A percentile compares a stretch with the other conserved stretches of the same genome.
These are phyloP conservation scores for Haplotaxodon microlepis DNA, from an alignment of 2,113 vertebrate species.

Conservation along the genomic window DNA sequence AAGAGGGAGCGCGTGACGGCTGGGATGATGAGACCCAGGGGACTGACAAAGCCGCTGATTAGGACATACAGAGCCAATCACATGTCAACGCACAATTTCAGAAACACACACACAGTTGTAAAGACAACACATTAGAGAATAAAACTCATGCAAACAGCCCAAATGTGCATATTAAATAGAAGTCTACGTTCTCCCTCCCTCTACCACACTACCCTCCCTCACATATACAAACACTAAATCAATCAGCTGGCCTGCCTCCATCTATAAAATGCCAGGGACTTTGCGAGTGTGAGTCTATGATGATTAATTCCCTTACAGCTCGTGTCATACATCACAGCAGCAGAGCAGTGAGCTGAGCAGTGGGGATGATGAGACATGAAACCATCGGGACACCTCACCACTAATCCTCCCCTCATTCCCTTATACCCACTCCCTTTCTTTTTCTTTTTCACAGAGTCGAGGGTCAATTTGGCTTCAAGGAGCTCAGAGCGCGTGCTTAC, in stretches of 20 bases:
- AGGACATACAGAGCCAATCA: constrained; percentile 5
- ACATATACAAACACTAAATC: not conserved
- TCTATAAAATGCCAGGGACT: not conserved
- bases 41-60: constrained; percentile 12
- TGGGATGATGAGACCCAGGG: constrained; percentile 49
- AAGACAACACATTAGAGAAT: not conserved
- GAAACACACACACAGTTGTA: not conserved
- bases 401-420: constrained; percentile 30
- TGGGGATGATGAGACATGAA: constrained; percentile 31
- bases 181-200: not conserved
- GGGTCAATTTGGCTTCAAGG: not conserved
- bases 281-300: constrained; percentile 16
- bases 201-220: not conserved
- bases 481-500: not conserved
- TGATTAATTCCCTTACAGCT: constrained; percentile 38
- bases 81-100: constrained; percentile 1
- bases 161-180: not conserved
- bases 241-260: not conserved
- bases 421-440: not conserved
- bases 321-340: constrained; percentile 39
- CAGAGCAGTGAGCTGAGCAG: not conserved
- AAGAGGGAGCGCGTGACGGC: not conserved
- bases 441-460: not conserved
- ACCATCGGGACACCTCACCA: constrained; percentile 34
- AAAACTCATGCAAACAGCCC: not conserved